Percentiles rank a stretch among this genome's conserved stretches.
phyloP scores from a whole-genome alignment of 2,797 vertebrate genomes.

The Tiaroga cobitis region DNA sequence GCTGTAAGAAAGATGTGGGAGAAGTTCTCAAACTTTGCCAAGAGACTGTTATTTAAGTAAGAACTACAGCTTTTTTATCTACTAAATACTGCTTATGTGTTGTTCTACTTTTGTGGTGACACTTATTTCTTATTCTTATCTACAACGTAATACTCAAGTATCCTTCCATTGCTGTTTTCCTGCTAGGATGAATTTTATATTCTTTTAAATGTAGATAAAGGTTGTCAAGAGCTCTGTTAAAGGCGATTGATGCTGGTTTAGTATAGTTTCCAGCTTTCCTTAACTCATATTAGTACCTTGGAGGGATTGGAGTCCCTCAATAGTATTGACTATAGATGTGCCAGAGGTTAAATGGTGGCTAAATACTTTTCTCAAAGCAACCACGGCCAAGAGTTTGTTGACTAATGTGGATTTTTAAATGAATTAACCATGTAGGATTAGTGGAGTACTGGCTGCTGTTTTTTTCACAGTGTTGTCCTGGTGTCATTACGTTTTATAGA shows the following conservation, averaged over 20 bases:
- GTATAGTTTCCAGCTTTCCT: background rate
- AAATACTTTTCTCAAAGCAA: slow-evolving; percentile 3
- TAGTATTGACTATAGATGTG: background rate
- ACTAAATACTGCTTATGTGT: background rate
- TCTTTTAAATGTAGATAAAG: background rate
- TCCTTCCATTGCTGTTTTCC: background rate
- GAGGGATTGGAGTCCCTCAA: background rate
- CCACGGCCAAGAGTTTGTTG: background rate
- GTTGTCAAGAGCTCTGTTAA: background rate
- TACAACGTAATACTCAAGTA: background rate
- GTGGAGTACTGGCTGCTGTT: background rate
- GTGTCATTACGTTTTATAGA: background rate
- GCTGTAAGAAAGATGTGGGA: slow-evolving; percentile 12
- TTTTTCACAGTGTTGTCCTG: background rate
- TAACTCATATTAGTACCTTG: background rate
- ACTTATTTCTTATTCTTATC: background rate
- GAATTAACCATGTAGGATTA: slow-evolving; percentile 1
- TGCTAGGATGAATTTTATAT: background rate
- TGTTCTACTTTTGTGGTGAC: background rate
- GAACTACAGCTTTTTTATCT: too few species aligned
- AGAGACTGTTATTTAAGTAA: background rate
- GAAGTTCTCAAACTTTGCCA: background rate
- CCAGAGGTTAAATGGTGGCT: background rate
- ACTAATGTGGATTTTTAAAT: slow-evolving; percentile 10
- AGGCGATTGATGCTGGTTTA: background rate